These are phyloP conservation scores for Ramphastos sulfuratus DNA, from an alignment of 2,113 vertebrate genomes.

Conservation along the genomic window DNA sequence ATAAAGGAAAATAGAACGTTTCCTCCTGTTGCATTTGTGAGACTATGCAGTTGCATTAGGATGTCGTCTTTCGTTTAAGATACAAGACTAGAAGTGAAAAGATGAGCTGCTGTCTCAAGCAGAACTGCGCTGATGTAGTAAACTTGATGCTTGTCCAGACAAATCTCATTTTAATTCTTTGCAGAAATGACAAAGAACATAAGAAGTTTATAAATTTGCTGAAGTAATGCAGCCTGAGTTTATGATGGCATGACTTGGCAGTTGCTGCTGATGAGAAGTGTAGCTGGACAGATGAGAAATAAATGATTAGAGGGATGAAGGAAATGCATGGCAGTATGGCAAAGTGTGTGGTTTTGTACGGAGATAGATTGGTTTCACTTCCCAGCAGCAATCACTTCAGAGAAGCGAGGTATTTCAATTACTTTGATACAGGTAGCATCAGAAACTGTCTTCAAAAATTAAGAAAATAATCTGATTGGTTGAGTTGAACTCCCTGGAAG, in stretches of 20 bases:
- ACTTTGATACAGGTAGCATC: background rate
- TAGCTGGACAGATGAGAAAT: background rate
- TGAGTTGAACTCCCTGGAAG: background rate
- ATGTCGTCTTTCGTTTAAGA: background rate
- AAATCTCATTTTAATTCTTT: background rate
- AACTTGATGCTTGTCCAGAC: background rate
- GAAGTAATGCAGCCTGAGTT: background rate
- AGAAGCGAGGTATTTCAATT: background rate
- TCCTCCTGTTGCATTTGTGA: background rate
- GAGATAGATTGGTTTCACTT: background rate
- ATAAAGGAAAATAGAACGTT: background rate
- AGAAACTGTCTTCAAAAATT: slow-evolving; percentile 21
- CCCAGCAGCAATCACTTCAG: background rate
- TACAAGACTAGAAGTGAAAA: background rate
- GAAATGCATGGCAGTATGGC: background rate
- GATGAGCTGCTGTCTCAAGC: background rate
- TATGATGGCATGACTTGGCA: background rate
- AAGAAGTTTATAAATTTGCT: background rate
- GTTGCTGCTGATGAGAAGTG: background rate
- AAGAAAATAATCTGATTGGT: background rate
- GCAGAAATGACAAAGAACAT: background rate
- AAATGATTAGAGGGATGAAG: background rate
- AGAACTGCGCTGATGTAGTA: background rate
- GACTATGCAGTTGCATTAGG: background rate
- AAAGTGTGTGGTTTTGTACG: background rate